These are phyloP conservation scores for Psittacus erithacus DNA, from an alignment of 2,113 vertebrate species.

Conservation along the genomic window DNA sequence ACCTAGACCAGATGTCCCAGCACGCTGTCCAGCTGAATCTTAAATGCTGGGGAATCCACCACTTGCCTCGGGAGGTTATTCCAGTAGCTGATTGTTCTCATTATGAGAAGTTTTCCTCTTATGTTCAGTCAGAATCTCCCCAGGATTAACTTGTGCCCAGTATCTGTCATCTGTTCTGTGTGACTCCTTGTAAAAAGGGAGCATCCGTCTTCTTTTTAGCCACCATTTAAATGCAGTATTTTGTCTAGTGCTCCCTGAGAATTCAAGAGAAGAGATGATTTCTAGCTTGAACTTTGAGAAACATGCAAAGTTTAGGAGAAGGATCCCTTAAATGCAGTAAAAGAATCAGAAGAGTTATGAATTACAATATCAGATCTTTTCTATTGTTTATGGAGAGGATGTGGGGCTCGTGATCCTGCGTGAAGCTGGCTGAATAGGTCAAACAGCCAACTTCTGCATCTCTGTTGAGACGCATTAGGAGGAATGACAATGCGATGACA, in stretches of 20 bases:
- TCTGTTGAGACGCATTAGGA: background rate
- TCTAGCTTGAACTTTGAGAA: background rate
- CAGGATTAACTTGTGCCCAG: background rate
- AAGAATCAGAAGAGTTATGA: background rate
- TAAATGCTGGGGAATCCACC: background rate
- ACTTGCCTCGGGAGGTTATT: background rate
- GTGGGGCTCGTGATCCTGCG: background rate
- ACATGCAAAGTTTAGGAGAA: background rate
- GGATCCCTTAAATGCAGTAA: background rate
- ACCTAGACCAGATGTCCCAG: background rate
- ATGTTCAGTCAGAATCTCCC: background rate
- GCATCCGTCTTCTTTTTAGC: background rate
- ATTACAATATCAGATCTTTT: background rate
- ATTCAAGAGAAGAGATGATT: background rate
- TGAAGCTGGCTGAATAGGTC: background rate
- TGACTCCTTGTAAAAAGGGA: background rate
- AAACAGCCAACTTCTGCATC: background rate
- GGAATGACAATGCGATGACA: constrained; percentile 4
- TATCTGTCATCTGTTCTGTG: background rate
- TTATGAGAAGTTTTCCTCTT: background rate
- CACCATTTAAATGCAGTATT: background rate
- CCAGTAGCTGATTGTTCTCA: background rate
- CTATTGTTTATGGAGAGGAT: background rate
- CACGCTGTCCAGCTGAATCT: background rate
- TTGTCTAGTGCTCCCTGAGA: background rate